These are phyloP conservation scores for Periophthalmodon schlosseri DNA, from an alignment of 2,113 vertebrate genomes.

Conservation along the genomic window DNA sequence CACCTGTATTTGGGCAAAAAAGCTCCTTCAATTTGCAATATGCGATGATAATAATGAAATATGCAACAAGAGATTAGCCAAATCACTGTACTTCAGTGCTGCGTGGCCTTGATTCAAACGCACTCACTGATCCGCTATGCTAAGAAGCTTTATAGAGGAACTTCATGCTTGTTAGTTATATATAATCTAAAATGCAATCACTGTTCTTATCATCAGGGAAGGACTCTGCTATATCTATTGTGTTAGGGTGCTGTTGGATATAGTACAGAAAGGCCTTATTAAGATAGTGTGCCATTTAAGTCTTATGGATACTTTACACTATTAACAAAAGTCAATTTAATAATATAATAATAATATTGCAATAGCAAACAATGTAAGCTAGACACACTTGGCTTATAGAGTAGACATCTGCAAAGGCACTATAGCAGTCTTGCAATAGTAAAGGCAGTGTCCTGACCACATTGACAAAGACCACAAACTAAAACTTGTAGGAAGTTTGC, in stretches of 20 bases:
- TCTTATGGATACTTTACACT: background rate
- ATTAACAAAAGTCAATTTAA: background rate
- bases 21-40: slow-evolving; percentile 40
- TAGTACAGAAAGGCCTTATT: slow-evolving; percentile 57
- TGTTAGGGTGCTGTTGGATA: slow-evolving; percentile 54
- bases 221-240: slow-evolving; percentile 63
- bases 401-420: background rate
- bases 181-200: slow-evolving; percentile 78
- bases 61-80: slow-evolving; percentile 81
- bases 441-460: background rate
- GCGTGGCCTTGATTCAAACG: slow-evolving; percentile 77
- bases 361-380: background rate
- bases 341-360: background rate
- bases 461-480: too few species aligned
- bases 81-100: slow-evolving; percentile 73
- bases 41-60: slow-evolving; percentile 72
- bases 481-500: background rate
- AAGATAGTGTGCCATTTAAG: slow-evolving; percentile 39
- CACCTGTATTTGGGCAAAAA: slow-evolving; percentile 49
- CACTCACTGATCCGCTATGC: slow-evolving; percentile 76
- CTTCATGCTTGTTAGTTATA: slow-evolving; percentile 81
- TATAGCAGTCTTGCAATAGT: background rate
- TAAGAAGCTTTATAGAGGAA: slow-evolving; percentile 82
- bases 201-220: slow-evolving; percentile 72
- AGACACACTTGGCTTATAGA: background rate